Evolutionary conservation across 2,113 vertebrate genomes (phyloP), one percentile per base, ranked within the genome.

Genomic region (Corynorhinus townsendii): DNA sequence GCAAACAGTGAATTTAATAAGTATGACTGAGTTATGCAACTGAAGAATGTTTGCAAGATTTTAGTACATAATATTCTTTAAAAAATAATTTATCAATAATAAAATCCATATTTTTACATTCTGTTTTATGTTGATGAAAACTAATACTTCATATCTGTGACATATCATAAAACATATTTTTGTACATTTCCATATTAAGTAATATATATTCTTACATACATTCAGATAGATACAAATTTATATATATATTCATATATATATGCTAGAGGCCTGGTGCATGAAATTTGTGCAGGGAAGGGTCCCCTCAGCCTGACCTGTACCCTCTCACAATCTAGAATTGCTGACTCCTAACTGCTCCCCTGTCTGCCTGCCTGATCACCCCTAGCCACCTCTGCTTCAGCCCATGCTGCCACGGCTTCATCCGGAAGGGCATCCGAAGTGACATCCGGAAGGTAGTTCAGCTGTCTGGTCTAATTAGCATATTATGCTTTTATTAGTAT

Each of bases 11-110:
- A 87, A 84, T 64, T 54, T 92, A 96, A 88, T 83, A 95, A 96
- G 69, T 38, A 79, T 93, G 96, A 97, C 92, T 64, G 94, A 95
- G 81, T 93, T 96, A 89, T 90, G 38, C 45, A 92, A 94, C 90
- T 75, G 59, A 40, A 26, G 73, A 73, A 15, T 62, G 77, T 96
- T 93, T 90, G 40, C 59, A 73, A 64, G 56, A 52, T 52, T 91
- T 96, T 93, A 76, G 43, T 62, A 93, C 84, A 85, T 80, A 75
- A 45, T 93, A 95, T 97, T 95, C 73, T 89, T 83, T 91, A 64
- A 94, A 75, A 95, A 87, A 40, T 83, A 83, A 95, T 91, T 77
- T 56, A 71, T 22, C 5, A 22, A 90, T 66, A 69, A 45, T 73
- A 69, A 82, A 93, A 66, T 94, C 54, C 56, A 89, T 30, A 64